phyloP scores from a whole-genome alignment of 1,140 invertebrate species.

The Sarcophaga bullata region DNA sequence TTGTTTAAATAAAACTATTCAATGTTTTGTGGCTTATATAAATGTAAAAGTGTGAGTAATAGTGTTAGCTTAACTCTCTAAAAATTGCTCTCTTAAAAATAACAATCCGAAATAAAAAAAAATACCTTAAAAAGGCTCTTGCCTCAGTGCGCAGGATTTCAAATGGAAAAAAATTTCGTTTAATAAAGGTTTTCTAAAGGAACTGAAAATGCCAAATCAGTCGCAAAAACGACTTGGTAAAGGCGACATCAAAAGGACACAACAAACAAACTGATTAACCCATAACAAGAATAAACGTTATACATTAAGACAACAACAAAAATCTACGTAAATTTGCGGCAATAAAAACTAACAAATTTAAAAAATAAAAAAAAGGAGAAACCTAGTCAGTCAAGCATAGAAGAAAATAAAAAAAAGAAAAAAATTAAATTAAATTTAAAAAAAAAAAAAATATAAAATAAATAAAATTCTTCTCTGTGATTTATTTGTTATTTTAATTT shows the following conservation, averaged over 20 bases:
- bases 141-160: neutral
- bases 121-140: neutral
- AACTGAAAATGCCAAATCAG: neutral
- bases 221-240: neutral
- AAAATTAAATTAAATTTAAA: neutral
- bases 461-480: neutral
- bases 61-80: too few species aligned
- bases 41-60: too few species aligned
- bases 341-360: neutral
- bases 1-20: too few species aligned
- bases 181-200: too few species aligned
- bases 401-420: neutral
- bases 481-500: slow-evolving; percentile 33
- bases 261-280: neutral
- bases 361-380: neutral
- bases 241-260: neutral
- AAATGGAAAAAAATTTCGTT: too few species aligned
- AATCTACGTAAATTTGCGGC: neutral
- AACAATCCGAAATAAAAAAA: too few species aligned
- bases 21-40: too few species aligned
- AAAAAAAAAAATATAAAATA: neutral
- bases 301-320: neutral
- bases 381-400: neutral
- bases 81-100: too few species aligned
- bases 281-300: neutral